A percentile compares a stretch with the other conserved stretches of the same genome.
These are phyloP conservation scores for Carpatolechia fugitivella DNA, from an alignment of 2,888 invertebrate genomes.

Conservation along the genomic window DNA sequence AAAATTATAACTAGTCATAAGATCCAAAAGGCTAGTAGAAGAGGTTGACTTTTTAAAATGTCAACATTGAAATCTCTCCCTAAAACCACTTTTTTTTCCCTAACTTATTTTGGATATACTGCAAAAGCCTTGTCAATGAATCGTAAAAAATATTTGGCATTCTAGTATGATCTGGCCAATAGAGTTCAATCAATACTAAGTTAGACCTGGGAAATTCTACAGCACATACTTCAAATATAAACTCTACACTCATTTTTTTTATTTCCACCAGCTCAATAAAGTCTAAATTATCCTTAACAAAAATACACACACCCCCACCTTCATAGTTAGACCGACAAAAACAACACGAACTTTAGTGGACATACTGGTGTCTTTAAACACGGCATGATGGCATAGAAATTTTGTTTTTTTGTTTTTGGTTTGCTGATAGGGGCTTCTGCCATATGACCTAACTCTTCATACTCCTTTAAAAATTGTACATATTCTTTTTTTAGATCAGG, in stretches of 20 bases:
- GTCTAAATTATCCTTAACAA: neutral
- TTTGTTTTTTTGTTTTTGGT: too few species aligned
- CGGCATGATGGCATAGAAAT: too few species aligned
- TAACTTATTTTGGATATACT: neutral
- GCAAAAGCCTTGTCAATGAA: neutral
- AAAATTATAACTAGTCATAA: neutral
- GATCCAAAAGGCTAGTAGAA: neutral
- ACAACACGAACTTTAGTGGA: too few species aligned
- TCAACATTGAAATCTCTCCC: slow-evolving; percentile 10
- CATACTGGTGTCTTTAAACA: too few species aligned
- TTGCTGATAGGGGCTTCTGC: too few species aligned
- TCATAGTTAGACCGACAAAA: neutral
- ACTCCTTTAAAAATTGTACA: too few species aligned
- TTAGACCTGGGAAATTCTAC: neutral
- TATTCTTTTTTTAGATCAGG: too few species aligned
- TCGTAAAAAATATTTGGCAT: neutral
- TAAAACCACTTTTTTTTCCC: neutral
- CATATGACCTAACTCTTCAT: too few species aligned
- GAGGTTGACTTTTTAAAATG: neutral
- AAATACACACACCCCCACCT: neutral
- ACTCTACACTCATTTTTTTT: neutral
- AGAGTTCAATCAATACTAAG: neutral
- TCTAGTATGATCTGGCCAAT: neutral
- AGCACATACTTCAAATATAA: neutral
- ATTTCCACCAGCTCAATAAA: neutral